These are phyloP conservation scores for Pangasius macronema DNA, from an alignment of 2,797 vertebrate species.

Conservation along the genomic window DNA sequence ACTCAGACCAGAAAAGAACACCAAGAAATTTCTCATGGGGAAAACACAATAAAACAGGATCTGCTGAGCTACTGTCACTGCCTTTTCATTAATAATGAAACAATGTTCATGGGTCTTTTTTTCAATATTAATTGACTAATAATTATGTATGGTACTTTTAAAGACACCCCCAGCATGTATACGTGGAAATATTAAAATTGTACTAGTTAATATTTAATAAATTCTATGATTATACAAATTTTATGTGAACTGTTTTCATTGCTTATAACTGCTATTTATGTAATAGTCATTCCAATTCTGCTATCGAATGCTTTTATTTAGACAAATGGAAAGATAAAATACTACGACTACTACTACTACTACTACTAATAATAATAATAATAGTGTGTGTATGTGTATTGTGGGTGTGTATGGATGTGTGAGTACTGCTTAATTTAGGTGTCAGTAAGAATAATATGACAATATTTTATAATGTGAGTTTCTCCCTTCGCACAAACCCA, in stretches of 20 bases:
- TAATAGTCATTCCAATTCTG: neutral
- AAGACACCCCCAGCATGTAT: too few relatives aligned
- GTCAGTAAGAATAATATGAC: too few relatives aligned
- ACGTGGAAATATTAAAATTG: neutral
- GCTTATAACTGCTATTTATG: neutral
- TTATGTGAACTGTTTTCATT: neutral
- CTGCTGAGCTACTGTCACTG: neutral
- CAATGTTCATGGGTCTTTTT: neutral
- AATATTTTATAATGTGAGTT: too few relatives aligned
- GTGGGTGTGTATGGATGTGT: too few relatives aligned
- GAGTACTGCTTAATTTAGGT: too few relatives aligned
- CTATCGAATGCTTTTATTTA: neutral
- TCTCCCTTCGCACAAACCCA: too few relatives aligned
- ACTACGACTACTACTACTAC: neutral
- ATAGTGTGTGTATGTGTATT: too few relatives aligned
- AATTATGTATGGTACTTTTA: too few relatives aligned
- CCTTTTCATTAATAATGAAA: neutral
- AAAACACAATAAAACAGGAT: slow-evolving; percentile 32
- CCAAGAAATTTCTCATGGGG: slow-evolving; percentile 67
- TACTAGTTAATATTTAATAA: neutral
- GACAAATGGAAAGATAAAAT: neutral
- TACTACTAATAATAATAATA: too few relatives aligned
- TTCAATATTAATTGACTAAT: neutral
- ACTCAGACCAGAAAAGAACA: slow-evolving; percentile 61
- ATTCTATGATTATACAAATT: neutral